Base-by-base conservation (phyloP, 2,888 invertebrate species). In the Allophyes oxyacanthae region DNA sequence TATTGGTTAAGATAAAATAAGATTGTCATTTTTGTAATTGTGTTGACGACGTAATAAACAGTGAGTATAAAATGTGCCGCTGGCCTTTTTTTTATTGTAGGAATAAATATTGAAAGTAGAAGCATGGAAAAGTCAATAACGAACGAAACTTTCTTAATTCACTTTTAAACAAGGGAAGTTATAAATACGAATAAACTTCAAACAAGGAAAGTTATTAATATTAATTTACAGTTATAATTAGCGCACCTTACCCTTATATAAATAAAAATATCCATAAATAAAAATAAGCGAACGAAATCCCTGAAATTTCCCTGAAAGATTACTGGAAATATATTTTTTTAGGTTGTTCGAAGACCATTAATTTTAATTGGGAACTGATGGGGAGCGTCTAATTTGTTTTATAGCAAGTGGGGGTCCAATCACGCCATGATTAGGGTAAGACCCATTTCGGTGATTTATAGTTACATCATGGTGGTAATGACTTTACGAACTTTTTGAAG, bases 311-410 rank as follows among this genome's bases (percentile, higher is more conserved):
- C 42, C 44, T 40, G n/a, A 46, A 51, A 64, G 45, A 28, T 38
- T 41, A 11, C n/a, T 1, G 4, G 15, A 37, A 38, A 62, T 37
- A 13, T 2, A 8, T 2, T 49, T 45, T 30, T 36, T n/a, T 6
- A 11, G 10, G 26, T 56, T 34, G 15, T 34, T 26, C 37, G 28
- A 49, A 57, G 20, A 48, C 53, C 43, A 69, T 72, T 72, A 62
- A 69, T 72, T 62, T 55, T 55, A 62, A 72, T 60, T 56, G 42
- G 40, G 32, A 34, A 6, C 37, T 41, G 49, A 62, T 62, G 56
- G 10, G 48, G 34, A 34, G 34, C 28, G 10, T 28, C 15, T 44
- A 55, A 62, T 59, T 65, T 44, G 30, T 54, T 49, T 37, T 15
- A 37, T 41, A 43, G 42, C 38, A 38, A 43, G 45, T 30, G 20